These are phyloP conservation scores for Grammomys dolichurus DNA, from an alignment of 2,113 vertebrate species.

Conservation along the genomic window DNA sequence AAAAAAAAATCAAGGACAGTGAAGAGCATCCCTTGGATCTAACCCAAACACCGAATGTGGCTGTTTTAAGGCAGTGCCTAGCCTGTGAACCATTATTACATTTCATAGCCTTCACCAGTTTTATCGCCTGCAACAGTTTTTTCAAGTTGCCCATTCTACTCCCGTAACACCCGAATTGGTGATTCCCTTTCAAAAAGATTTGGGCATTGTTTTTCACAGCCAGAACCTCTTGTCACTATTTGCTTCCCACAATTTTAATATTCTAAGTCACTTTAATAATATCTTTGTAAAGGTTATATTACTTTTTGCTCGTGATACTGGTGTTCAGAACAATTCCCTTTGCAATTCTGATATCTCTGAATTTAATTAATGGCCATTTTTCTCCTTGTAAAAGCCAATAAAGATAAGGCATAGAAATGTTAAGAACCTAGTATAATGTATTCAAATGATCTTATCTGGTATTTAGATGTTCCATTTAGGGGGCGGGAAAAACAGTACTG, in stretches of 20 bases:
- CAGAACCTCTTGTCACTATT: constrained; percentile 60
- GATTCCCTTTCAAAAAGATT: constrained; percentile 51
- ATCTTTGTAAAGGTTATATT: constrained; percentile 74
- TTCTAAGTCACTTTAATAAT: constrained; percentile 75
- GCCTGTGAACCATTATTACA: neutral
- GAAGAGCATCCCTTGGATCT: constrained; percentile 12
- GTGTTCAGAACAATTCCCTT: constrained; percentile 67
- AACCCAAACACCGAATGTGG: neutral
- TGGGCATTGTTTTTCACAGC: constrained; percentile 46
- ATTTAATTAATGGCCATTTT: constrained; percentile 77
- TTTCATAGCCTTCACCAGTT: neutral
- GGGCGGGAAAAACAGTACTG: neutral
- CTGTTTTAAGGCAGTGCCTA: neutral
- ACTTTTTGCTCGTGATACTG: constrained; percentile 65
- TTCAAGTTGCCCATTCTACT: neutral
- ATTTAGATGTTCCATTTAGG: constrained; percentile 51
- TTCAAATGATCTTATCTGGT: constrained; percentile 59
- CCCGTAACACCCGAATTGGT: neutral
- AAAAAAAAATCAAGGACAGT: constrained; percentile 14
- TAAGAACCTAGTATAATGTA: constrained; percentile 53
- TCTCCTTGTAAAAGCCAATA: constrained; percentile 63
- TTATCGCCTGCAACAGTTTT: constrained; percentile 21
- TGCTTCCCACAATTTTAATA: constrained; percentile 70
- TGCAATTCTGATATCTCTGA: constrained; percentile 61
- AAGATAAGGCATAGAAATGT: constrained; percentile 74